Conservation (phyloP, 2,888 invertebrate species). For the Leptinotarsa juncta region DNA sequence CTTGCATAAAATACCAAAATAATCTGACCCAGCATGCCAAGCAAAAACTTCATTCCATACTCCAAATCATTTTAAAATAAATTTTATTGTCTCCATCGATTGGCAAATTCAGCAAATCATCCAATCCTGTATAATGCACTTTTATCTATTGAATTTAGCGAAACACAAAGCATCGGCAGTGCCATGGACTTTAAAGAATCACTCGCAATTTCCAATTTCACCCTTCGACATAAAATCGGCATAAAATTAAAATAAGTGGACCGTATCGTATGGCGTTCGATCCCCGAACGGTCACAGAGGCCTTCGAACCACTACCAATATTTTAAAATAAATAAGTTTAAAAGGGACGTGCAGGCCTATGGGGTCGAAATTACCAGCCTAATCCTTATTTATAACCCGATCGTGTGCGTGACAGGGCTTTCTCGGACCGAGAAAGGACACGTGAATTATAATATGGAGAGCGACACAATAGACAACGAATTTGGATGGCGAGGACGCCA, state of each 20-base stretch:
- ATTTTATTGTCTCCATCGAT: background rate
- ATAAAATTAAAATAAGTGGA: constrained; percentile 68
- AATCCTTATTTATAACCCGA: constrained; percentile 68
- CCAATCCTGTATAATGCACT: constrained; percentile 32
- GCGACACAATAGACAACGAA: background rate
- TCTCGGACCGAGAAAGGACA: constrained; percentile 40
- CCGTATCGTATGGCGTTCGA: constrained; percentile 60
- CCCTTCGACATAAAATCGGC: constrained; percentile 60
- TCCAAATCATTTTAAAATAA: background rate
- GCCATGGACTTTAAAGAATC: constrained; percentile 43
- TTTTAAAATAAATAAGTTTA: constrained; percentile 68
- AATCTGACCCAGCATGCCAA: too few relatives aligned
- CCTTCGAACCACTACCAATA: constrained; percentile 61
- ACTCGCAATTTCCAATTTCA: constrained; percentile 50
- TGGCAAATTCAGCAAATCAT: background rate
- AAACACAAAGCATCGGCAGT: constrained; percentile 40
- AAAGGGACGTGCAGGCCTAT: constrained; percentile 64
- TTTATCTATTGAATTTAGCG: constrained; percentile 41
- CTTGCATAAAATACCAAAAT: too few relatives aligned
- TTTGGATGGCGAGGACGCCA: background rate
- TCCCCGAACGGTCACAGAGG: constrained; percentile 46
- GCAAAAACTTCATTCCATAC: background rate
- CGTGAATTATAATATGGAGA: constrained; percentile 22
- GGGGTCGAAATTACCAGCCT: constrained; percentile 65
- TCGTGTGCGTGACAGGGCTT: constrained; percentile 59